Evolutionary conservation across 2,888 invertebrate species (phyloP).

Genomic region (Chironomus tentans): DNA sequence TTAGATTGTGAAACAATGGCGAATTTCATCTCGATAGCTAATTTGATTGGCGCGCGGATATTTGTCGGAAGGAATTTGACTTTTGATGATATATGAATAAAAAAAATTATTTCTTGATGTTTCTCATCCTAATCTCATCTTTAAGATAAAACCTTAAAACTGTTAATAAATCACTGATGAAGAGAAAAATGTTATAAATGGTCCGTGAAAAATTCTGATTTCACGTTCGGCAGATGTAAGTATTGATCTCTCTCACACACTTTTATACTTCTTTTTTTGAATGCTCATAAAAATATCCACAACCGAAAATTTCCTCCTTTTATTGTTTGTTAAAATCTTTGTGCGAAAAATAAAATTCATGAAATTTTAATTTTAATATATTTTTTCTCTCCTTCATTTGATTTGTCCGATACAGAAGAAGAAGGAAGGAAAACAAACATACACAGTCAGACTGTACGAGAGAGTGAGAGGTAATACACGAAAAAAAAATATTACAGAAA

Average conservation of each 20-base stretch:
- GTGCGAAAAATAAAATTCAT: no score
- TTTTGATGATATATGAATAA: not conserved
- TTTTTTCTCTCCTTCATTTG: no score
- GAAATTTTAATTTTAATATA: no score
- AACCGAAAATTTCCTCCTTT: not conserved
- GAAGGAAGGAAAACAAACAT: not conserved
- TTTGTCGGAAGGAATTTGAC: not conserved
- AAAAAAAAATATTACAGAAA: not conserved
- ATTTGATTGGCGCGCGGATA: not conserved
- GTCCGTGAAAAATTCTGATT: conserved; percentile 25
- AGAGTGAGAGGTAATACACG: no score
- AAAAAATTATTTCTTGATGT: not conserved
- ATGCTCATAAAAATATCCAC: not conserved
- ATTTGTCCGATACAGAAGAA: no score
- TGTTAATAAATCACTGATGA: conserved; percentile 24
- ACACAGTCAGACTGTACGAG: no score
- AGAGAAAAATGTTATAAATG: conserved; percentile 27
- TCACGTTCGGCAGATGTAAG: conserved; percentile 25
- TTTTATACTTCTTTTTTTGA: not conserved
- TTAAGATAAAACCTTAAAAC: not conserved
- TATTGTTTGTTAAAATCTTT: no score
- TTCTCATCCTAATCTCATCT: not conserved
- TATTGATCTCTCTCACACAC: not conserved
- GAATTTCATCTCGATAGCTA: not conserved
- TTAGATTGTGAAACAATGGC: not conserved